Evolutionary conservation across 2,113 vertebrate species (phyloP).

Genomic region (Illadopsis cleaveri): DNA sequence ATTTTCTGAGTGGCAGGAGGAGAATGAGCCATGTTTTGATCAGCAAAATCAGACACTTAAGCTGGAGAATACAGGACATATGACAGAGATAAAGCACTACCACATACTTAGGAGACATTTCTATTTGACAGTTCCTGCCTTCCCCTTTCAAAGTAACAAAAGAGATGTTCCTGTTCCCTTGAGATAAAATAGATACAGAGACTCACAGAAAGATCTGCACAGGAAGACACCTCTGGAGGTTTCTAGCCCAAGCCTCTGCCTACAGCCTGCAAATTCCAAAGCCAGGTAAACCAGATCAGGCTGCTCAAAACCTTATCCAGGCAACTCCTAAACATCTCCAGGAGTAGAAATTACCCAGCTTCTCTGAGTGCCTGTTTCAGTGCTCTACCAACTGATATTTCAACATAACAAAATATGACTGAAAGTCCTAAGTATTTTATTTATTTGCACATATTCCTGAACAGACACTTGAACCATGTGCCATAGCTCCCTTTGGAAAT

Average conservation of each 20-base stretch:
- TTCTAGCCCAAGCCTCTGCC: neutral
- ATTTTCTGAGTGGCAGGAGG: neutral
- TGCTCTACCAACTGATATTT: neutral
- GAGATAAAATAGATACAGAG: neutral
- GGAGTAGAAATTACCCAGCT: neutral
- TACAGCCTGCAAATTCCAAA: neutral
- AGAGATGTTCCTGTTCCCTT: neutral
- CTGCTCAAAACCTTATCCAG: neutral
- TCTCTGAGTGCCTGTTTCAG: neutral
- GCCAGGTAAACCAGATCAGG: neutral
- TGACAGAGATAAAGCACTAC: neutral
- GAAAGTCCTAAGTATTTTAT: neutral
- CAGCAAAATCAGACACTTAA: conserved; percentile 2
- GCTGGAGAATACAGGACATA: neutral
- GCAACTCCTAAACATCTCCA: neutral
- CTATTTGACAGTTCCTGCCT: neutral
- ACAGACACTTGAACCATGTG: neutral
- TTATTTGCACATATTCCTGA: neutral
- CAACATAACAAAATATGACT: neutral
- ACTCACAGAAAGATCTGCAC: neutral
- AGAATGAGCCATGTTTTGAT: neutral
- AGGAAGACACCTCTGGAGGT: neutral
- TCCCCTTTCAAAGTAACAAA: neutral
- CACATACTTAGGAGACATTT: neutral
- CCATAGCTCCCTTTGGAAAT: neutral